A percentile compares a stretch with the other conserved stretches of the same genome.
Evolutionary conservation across 2,888 invertebrate species (phyloP).

Genomic region (Hirudinaria manillensis): DNA sequence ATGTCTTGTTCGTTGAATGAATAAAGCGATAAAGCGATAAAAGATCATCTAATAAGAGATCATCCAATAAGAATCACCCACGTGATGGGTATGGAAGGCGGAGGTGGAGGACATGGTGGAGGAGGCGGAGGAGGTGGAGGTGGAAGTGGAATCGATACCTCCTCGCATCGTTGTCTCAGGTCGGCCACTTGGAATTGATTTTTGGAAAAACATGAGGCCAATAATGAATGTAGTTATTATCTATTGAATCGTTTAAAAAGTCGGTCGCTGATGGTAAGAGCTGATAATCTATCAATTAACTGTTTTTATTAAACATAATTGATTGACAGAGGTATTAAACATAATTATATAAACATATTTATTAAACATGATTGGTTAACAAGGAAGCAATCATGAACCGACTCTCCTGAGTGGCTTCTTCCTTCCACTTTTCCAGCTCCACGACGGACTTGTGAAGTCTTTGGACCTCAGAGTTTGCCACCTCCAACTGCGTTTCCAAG

Average conservation of each 20-base stretch:
- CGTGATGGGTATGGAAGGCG: background rate
- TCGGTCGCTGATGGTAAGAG: no score
- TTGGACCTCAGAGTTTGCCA: slow-evolving; percentile 8
- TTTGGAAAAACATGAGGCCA: background rate
- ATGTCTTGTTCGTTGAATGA: no score
- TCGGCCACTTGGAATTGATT: background rate
- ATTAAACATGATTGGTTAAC: no score
- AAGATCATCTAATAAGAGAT: no score
- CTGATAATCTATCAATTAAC: no score
- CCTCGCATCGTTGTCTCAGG: background rate
- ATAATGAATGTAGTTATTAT: background rate
- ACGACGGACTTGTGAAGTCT: slow-evolving; percentile 8
- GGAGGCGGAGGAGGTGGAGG: slow-evolving; percentile 2
- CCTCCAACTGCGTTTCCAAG: background rate
- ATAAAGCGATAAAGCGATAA: no score
- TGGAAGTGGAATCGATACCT: background rate
- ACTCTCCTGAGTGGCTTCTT: slow-evolving; percentile 3
- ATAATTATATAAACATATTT: background rate
- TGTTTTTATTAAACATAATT: background rate
- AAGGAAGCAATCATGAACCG: background rate
- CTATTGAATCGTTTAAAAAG: background rate
- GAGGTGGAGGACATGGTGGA: background rate
- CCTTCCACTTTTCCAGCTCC: slow-evolving; percentile 6
- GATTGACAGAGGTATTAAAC: background rate
- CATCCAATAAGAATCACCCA: background rate